phyloP scores from a whole-genome alignment of 2,113 vertebrate genomes.

The Rissa tridactyla region DNA sequence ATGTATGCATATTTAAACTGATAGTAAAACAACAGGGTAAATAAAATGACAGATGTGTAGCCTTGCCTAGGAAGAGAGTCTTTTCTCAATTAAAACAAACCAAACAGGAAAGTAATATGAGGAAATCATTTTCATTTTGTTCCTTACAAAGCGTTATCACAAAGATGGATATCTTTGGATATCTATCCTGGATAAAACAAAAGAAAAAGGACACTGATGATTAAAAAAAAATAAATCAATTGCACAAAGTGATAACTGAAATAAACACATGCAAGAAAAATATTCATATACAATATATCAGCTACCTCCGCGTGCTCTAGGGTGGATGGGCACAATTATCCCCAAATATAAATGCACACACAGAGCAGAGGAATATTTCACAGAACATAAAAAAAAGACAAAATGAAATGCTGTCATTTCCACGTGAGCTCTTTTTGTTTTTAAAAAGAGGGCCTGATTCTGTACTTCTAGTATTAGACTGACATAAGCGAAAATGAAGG shows the following conservation, averaged over 20 bases:
- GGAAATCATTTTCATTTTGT: neutral
- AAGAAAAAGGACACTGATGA: neutral
- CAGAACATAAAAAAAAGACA: neutral
- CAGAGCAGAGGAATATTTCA: neutral
- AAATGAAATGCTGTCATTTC: slow-evolving; percentile 20
- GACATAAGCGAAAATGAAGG: slow-evolving; percentile 19
- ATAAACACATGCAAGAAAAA: neutral
- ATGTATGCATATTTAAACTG: neutral
- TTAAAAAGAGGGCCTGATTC: neutral
- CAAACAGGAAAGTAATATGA: neutral
- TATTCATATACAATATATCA: neutral
- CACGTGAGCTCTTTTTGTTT: neutral
- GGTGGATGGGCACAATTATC: neutral
- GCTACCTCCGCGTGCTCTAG: neutral
- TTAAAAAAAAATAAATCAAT: neutral
- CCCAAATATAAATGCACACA: neutral
- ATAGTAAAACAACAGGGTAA: neutral
- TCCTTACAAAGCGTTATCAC: neutral
- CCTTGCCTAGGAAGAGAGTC: neutral
- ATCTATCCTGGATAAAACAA: neutral
- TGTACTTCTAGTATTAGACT: neutral
- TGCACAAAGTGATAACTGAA: neutral
- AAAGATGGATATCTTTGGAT: neutral
- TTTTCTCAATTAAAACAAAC: neutral
- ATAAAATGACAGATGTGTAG: neutral